Conservation (phyloP, 2,888 invertebrate genomes). For the Anarsia innoxiella region DNA sequence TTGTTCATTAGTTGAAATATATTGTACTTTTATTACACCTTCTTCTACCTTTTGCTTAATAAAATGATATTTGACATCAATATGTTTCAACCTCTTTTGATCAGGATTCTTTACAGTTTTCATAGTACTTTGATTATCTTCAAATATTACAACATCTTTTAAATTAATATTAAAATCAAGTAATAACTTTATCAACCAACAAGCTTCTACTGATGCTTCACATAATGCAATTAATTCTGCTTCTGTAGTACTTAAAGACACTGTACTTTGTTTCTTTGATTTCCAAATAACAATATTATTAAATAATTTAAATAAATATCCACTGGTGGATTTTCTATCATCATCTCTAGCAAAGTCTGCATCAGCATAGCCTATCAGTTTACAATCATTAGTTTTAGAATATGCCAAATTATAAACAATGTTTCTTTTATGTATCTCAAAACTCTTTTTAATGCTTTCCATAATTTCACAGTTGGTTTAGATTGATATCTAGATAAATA, state of each 20-base stretch:
- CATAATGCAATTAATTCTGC: slow-evolving; percentile 15
- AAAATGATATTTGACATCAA: slow-evolving; percentile 11
- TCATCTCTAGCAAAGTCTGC: slow-evolving; percentile 12
- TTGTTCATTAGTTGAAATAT: slow-evolving; percentile 1
- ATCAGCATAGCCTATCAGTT: slow-evolving; percentile 13
- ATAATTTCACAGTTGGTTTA: slow-evolving; percentile 12
- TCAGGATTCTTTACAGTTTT: slow-evolving; percentile 27
- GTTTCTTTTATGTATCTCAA: slow-evolving; percentile 15
- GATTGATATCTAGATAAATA: slow-evolving; percentile 15
- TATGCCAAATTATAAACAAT: slow-evolving; percentile 11
- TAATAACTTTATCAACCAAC: slow-evolving; percentile 4
- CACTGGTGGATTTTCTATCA: slow-evolving; percentile 17
- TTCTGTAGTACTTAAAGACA: slow-evolving; percentile 16
- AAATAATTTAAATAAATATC: slow-evolving; percentile 17
- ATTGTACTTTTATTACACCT: neutral
- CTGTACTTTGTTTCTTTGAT: slow-evolving; percentile 18
- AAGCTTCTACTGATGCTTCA: slow-evolving; percentile 12
- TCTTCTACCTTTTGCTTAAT: slow-evolving; percentile 7
- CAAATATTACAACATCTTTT: slow-evolving; percentile 10
- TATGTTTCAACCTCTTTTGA: slow-evolving; percentile 27
- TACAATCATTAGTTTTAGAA: neutral
- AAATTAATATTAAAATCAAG: slow-evolving; percentile 1
- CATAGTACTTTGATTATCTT: slow-evolving; percentile 36
- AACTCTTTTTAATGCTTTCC: slow-evolving; percentile 12
- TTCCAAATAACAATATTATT: slow-evolving; percentile 15